Evolutionary conservation across 1,140 invertebrate genomes (phyloP).

Genomic region (Eumaeus atala): DNA sequence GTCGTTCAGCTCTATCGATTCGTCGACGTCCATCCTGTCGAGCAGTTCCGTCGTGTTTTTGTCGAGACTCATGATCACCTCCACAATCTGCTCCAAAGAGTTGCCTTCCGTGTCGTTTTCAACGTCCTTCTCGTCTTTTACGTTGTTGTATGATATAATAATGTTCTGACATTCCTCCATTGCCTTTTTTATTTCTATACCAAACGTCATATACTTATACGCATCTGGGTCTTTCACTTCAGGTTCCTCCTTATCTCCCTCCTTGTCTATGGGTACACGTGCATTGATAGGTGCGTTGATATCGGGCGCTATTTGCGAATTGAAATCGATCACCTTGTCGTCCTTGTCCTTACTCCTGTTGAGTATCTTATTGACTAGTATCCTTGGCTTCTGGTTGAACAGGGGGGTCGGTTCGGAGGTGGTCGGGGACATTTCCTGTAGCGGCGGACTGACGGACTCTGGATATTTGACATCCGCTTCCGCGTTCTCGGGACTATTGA

Average conservation of each 20-base stretch:
- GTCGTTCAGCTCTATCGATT: constrained; percentile 35
- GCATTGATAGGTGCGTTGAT: constrained; percentile 38
- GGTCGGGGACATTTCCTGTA: constrained; percentile 62
- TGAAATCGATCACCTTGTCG: constrained; percentile 32
- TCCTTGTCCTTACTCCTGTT: constrained; percentile 26
- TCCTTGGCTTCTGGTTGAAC: constrained; percentile 45
- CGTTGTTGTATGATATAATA: constrained; percentile 59
- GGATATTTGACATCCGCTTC: constrained; percentile 34
- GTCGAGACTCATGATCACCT: constrained; percentile 59
- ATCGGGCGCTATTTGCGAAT: constrained; percentile 28
- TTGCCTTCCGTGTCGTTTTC: constrained; percentile 23
- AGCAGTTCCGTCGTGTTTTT: constrained; percentile 54
- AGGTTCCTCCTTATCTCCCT: constrained; percentile 24
- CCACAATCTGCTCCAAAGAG: constrained; percentile 57
- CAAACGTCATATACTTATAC: constrained; percentile 56
- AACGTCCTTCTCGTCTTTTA: constrained; percentile 29
- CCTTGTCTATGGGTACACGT: constrained; percentile 27
- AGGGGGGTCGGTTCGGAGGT: constrained; percentile 47
- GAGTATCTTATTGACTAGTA: constrained; percentile 51
- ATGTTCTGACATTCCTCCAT: constrained; percentile 68
- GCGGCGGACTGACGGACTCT: constrained; percentile 53
- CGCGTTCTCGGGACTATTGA: constrained; percentile 34
- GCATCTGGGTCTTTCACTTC: constrained; percentile 39
- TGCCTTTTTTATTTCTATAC: constrained; percentile 61
- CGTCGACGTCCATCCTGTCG: constrained; percentile 48